phyloP scores from a whole-genome alignment of 2,113 vertebrate species.

The Oreochromis spilurus region DNA sequence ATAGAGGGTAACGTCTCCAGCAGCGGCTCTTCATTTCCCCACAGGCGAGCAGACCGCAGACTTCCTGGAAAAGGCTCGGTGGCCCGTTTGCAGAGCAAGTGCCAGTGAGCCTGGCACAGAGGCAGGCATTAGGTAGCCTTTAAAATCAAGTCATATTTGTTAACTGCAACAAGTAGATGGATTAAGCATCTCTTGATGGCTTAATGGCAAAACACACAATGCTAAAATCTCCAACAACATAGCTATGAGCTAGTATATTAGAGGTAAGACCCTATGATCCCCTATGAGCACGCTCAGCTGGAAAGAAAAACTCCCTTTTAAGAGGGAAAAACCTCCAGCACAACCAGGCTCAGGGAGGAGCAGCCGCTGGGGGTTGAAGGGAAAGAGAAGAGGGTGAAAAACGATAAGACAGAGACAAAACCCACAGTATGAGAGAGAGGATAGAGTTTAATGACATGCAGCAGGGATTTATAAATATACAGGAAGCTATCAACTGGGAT shows the following conservation, averaged over 20 bases:
- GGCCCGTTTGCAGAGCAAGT: background rate
- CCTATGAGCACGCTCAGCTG: background rate
- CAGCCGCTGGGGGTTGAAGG: background rate
- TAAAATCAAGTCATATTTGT: background rate
- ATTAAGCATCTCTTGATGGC: background rate
- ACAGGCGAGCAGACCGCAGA: slow-evolving; percentile 66
- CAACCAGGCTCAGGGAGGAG: background rate
- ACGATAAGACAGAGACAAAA: background rate
- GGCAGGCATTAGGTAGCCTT: background rate
- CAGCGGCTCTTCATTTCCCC: slow-evolving; percentile 68
- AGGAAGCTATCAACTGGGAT: background rate
- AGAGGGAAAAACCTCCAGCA: background rate
- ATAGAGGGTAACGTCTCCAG: slow-evolving; percentile 67
- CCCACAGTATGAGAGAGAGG: accelerated
- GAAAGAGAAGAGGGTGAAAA: background rate
- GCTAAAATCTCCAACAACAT: background rate
- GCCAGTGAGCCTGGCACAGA: background rate
- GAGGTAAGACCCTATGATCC: background rate
- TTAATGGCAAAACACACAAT: background rate
- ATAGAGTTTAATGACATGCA: background rate
- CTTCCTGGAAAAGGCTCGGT: slow-evolving; percentile 42
- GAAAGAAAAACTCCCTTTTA: background rate
- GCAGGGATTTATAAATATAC: background rate
- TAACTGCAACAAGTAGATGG: background rate
- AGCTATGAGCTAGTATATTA: background rate